A percentile compares a stretch with the other conserved stretches of the same genome.
phyloP scores from a whole-genome alignment of 1,140 invertebrate genomes.

The Notospermus geniculatus region DNA sequence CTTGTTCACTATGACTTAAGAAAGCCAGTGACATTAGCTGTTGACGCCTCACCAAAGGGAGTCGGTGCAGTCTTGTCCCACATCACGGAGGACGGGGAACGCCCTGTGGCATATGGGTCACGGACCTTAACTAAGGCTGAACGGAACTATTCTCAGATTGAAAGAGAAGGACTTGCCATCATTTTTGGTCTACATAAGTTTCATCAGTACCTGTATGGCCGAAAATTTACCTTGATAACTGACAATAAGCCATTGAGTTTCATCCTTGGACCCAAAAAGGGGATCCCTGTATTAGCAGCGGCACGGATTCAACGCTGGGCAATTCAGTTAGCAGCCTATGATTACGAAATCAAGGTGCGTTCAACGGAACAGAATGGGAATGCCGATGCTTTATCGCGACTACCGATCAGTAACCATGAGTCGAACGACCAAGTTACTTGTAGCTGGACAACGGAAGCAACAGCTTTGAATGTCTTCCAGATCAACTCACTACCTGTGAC shows the following conservation, averaged over 20 bases:
- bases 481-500: slow-evolving; percentile 27
- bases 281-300: slow-evolving; percentile 42
- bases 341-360: slow-evolving; percentile 28
- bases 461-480: slow-evolving; percentile 27
- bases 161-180: slow-evolving; percentile 55
- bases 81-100: slow-evolving; percentile 19
- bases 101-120: slow-evolving; percentile 49
- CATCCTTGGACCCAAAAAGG: slow-evolving; percentile 44
- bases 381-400: slow-evolving; percentile 14
- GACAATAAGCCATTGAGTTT: slow-evolving; percentile 46
- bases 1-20: slow-evolving; percentile 19
- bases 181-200: slow-evolving; percentile 49
- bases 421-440: too few species aligned
- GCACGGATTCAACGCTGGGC: slow-evolving; percentile 32
- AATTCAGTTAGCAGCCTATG: slow-evolving; percentile 24
- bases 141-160: slow-evolving; percentile 52
- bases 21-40: slow-evolving; percentile 28
- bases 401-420: slow-evolving; percentile 6
- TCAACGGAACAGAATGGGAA: slow-evolving; percentile 18
- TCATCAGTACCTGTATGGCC: slow-evolving; percentile 54
- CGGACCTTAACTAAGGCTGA: slow-evolving; percentile 44
- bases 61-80: slow-evolving; percentile 28
- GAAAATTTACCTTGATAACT: slow-evolving; percentile 32
- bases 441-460: slow-evolving; percentile 16
- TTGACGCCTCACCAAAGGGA: slow-evolving; percentile 24